These are phyloP conservation scores for Brachynemurus nebulosus DNA, from an alignment of 2,888 invertebrate genomes.

Conservation along the genomic window DNA sequence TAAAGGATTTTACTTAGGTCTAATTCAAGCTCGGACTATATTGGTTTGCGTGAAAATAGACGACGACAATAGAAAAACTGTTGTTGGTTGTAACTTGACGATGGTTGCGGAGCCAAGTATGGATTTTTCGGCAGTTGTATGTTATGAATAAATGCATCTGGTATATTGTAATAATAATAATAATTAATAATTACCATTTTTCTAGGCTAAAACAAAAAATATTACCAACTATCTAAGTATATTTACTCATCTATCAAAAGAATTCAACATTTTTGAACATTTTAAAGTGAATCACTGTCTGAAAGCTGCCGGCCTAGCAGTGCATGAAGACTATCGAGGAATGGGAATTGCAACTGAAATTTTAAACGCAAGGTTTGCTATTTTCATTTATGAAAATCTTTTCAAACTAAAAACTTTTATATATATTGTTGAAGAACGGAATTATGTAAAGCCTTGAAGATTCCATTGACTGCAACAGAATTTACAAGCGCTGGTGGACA, in stretches of 20 bases:
- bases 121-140: too few relatives aligned
- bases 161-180: too few relatives aligned
- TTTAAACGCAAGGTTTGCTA: background rate
- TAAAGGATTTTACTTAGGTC: background rate
- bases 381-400: background rate
- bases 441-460: background rate
- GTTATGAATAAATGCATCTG: too few relatives aligned
- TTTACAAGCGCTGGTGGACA: background rate
- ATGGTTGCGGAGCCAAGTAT: background rate
- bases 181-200: too few relatives aligned
- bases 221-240: too few relatives aligned
- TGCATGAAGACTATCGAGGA: conserved; percentile 20
- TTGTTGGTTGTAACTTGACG: background rate
- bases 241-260: too few relatives aligned
- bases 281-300: conserved; percentile 20
- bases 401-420: background rate
- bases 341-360: conserved; percentile 19
- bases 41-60: background rate
- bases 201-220: too few relatives aligned
- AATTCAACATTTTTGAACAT: background rate
- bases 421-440: background rate
- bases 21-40: background rate
- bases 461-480: background rate
- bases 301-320: conserved; percentile 22
- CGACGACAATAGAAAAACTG: background rate